Evolutionary conservation across 2,888 invertebrate species (phyloP).

Genomic region (Napeogenes sylphis): DNA sequence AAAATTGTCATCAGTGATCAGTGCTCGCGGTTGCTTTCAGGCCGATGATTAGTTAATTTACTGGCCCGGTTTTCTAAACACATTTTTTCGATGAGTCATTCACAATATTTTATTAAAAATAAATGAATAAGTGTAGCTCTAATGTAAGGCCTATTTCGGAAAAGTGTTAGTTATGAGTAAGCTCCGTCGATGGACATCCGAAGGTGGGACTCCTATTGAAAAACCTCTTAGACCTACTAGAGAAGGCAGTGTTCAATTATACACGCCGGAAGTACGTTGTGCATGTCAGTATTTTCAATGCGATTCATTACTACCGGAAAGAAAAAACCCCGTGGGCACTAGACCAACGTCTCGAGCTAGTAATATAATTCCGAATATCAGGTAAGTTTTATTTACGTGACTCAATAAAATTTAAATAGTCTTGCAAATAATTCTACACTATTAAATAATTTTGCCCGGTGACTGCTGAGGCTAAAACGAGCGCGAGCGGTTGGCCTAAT

Average conservation of each 20-base stretch:
- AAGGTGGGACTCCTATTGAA: slow-evolving; percentile 80
- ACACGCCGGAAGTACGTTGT: slow-evolving; percentile 88
- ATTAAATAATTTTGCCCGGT: slow-evolving; percentile 58
- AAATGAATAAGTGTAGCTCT: slow-evolving; percentile 48
- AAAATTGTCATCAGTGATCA: slow-evolving; percentile 75
- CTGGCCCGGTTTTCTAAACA: slow-evolving; percentile 56
- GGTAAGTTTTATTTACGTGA: slow-evolving; percentile 49
- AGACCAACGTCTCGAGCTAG: slow-evolving; percentile 81
- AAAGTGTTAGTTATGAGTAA: slow-evolving; percentile 65
- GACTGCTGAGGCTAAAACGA: slow-evolving; percentile 74
- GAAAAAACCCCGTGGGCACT: slow-evolving; percentile 82
- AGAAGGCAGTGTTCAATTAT: slow-evolving; percentile 83
- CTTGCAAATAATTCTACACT: slow-evolving; percentile 53
- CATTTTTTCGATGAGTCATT: slow-evolving; percentile 43
- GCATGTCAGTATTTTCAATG: slow-evolving; percentile 91
- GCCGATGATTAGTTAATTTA: slow-evolving; percentile 70
- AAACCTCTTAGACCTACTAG: slow-evolving; percentile 83
- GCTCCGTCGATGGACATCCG: slow-evolving; percentile 81
- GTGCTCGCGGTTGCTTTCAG: slow-evolving; percentile 74
- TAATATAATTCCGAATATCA: slow-evolving; percentile 61
- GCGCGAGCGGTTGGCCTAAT: slow-evolving; percentile 73
- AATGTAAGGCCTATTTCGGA: slow-evolving; percentile 40
- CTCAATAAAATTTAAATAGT: slow-evolving; percentile 49
- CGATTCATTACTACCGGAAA: slow-evolving; percentile 87
- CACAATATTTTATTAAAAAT: slow-evolving; percentile 19